Base-by-base conservation (phyloP, 2,888 invertebrate genomes). In the Ophion ellenae region DNA sequence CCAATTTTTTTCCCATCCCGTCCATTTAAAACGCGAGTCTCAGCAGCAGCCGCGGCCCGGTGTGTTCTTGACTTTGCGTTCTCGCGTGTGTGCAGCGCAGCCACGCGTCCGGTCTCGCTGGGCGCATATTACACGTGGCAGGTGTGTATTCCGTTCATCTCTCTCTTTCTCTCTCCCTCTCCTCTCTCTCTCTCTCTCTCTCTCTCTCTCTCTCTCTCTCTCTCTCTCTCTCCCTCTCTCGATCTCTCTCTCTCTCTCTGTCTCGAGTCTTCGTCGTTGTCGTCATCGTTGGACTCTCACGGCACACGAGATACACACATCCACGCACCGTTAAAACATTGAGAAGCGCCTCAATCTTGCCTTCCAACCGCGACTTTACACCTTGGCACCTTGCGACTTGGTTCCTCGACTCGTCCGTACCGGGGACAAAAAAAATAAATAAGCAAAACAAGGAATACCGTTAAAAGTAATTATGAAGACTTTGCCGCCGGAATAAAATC, bases 1-100 rank as follows among this genome's bases (percentile, higher is more conserved):
- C 89, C 86, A 87, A 88, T 87, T 88, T 88, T 88, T 89, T 85
- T 79, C 28, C 14, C 73, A 40, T 78, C 63, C 73, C 81, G 84
- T 87, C 81, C 87, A 83, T 88, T 89, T 89, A 87, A 90, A 86
- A 86, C 84, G 87, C 89, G 89, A 90, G 90, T 86, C 88, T 83
- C 74, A 67, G 63, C 64, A 69, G 80, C 85, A 86, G 70, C 71
- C 20, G 73, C 20, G 84, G 86, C 86, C 86, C 86, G 87, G 87
- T 87, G 87, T 70, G 67, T 45, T 70, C 76, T 83, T 69, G 76
- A 73, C 80, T 71, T 77, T 45, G 67, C 59, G 53, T 74, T 78
- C 83, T 86, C 86, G 81, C 86, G 86, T 81, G 85, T 66, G 81
- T 84, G 84, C 81, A 86, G 81, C 84, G 70, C 63, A 80, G 87